Evolutionary conservation across 1,140 invertebrate genomes (phyloP).

Genomic region (Muscidifurax raptorellus): DNA sequence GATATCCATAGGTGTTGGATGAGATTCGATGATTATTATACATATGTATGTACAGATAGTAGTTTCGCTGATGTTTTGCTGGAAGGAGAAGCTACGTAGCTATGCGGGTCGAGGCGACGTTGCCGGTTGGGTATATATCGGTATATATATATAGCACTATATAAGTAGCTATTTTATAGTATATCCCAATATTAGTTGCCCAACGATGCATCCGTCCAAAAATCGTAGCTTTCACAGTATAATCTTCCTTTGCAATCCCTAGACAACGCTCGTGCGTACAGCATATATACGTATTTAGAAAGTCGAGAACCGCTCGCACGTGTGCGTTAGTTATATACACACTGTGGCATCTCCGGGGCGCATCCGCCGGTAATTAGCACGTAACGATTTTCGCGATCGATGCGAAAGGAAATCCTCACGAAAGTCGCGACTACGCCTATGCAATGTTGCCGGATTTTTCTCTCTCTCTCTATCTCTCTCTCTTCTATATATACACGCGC

Average conservation of each 20-base stretch:
- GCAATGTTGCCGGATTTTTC: constrained; percentile 22
- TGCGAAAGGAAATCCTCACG: background rate
- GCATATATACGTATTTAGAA: constrained; percentile 18
- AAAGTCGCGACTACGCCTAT: background rate
- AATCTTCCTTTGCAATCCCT: no score
- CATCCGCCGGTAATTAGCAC: constrained; percentile 10
- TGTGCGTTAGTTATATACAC: background rate
- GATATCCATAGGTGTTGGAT: no score
- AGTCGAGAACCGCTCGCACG: background rate
- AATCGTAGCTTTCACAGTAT: no score
- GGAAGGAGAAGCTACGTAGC: background rate
- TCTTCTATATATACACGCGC: background rate
- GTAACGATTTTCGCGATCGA: constrained; percentile 2
- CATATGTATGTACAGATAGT: background rate
- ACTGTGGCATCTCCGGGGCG: background rate
- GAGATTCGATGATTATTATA: background rate
- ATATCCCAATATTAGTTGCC: no score
- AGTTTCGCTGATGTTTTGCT: background rate
- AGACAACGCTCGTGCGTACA: background rate
- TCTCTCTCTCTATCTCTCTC: background rate
- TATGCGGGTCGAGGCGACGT: background rate
- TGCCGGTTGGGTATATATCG: background rate
- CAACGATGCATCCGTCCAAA: no score
- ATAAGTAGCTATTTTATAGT: no score
- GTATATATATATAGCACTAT: background rate